Base-by-base conservation (phyloP, 2,113 vertebrate species). In the Microcebus jonahi region DNA sequence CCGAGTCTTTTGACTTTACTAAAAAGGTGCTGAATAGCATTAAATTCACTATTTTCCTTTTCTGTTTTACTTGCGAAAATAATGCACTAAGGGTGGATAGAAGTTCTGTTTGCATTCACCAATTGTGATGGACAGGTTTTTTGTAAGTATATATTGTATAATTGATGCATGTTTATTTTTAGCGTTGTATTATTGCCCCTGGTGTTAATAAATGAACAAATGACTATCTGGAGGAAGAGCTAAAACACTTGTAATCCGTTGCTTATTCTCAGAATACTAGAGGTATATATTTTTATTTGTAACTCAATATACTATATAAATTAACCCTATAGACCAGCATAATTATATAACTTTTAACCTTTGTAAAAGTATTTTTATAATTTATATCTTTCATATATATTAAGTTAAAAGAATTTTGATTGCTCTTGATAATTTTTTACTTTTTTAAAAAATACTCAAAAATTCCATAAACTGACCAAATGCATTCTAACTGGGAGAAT, bases 11-110 rank as follows among this genome's bases (percentile, higher is more conserved):
- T 97, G 97, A 99, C 98, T 98, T 98, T 98, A 91, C 98, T 98
- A 98, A 98, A 98, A 98, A 98, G 99, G 99, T 99, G 99, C 98
- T 99, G 98, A 98, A 95, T 84, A 98, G 98, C 97, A 98, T 98
- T 98, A 96, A 98, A 94, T 98, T 98, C 84, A 97, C 96, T 97
- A 96, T 98, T 98, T 98, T 98, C 81, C 68, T 98, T 97, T 96
- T 96, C 90, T 97, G 95, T 98, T 98, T 96, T 97, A 97, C 92
- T 97, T 89, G 97, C 98, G 97, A 96, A 98, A 96, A 98, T 94
- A 96, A 97, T 98, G 98, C 98, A 97, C 96, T 98, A 96, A 98
- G 94, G 93, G 90, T 96, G 90, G n/a, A 59, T 82, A 95, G 63
- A 89, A 96, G 96, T 80, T 94, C 92, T 91, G 80, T 97, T 97